Evolutionary conservation across 2,113 vertebrate genomes (phyloP), one percentile per base, ranked within the genome.

Genomic region (Dasyornis broadbenti): DNA sequence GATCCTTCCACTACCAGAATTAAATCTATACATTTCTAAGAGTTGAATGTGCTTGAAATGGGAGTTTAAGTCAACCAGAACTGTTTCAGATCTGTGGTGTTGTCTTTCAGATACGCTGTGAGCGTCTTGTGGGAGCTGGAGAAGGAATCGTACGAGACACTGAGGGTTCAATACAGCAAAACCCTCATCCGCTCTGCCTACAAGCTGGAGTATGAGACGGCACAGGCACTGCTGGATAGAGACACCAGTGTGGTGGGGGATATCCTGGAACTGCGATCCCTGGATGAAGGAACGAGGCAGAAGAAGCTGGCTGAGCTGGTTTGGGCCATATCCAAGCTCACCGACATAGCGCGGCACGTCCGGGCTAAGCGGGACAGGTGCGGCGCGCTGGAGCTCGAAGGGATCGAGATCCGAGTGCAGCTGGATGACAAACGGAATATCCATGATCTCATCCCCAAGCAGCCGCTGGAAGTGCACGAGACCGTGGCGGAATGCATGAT

Each of bases 401-500:
- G 99, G 4, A 86, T 99, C 10, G 99, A 99, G 97, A 97, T 99
- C 28, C 98, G 97, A 1, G 98, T 99, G 12, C 99, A 99, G 86
- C 97, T 99, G 69, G 99, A 99, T 20, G 98, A 98, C 35, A 97
- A 98, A 47, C 98, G 97, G 61, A 99, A 99, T 59, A 99, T 99
- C 77, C 97, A 97, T 0, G 99, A 99, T 52, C 98, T 99, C 65
- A 98, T 99, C 40, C 99, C 99, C 20, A 98, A 97, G 37, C 99
- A 99, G 96, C 99, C 99, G 0, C 98, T 99, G 93, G 99, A 99
- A 94, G 98, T 99, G 70, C 99, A 99, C 0, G 99, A 99, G 98
- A 99, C 98, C 0, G 99, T 99, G 71, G 99, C 99, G 0, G 99
- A 99, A 76, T 99, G 99, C 91, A 99, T 99, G 99, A 99, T 99